Percentiles rank a stretch among this genome's conserved stretches.
phyloP scores from a whole-genome alignment of 2,888 invertebrate genomes.

The Crossocerus cetratus region DNA sequence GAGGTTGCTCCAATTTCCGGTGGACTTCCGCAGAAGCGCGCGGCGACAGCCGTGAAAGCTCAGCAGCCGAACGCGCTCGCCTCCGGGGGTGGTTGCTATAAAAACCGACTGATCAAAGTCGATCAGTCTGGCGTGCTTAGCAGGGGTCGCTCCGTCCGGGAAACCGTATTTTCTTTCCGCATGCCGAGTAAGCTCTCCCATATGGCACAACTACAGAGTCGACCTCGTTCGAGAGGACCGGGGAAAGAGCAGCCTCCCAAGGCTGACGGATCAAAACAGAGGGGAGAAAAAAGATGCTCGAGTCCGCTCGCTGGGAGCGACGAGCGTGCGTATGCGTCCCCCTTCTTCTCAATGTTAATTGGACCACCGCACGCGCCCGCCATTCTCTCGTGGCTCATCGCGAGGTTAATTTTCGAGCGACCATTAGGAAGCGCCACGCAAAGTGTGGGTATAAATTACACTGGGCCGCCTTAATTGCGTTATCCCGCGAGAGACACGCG shows the following conservation, averaged over 20 bases:
- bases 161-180: constrained; percentile 58
- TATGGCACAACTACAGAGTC: constrained; percentile 38
- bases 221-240: constrained; percentile 6
- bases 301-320: neutral
- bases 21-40: constrained; percentile 26
- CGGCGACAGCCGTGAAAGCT: constrained; percentile 52
- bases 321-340: neutral
- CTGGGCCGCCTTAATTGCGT: constrained; percentile 17
- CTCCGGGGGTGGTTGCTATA: constrained; percentile 43
- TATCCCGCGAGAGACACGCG: constrained; percentile 13
- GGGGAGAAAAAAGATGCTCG: neutral
- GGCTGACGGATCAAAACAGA: neutral
- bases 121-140: constrained; percentile 35
- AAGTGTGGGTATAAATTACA: constrained; percentile 27
- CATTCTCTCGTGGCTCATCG: constrained; percentile 14
- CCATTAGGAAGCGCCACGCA: constrained; percentile 29
- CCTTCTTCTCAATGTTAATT: constrained; percentile 38
- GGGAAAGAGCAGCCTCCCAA: neutral
- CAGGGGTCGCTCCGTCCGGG: constrained; percentile 27
- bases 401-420: constrained; percentile 29
- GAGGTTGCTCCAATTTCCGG: constrained; percentile 23
- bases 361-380: constrained; percentile 36
- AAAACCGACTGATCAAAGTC: constrained; percentile 65
- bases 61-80: constrained; percentile 16
- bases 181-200: constrained; percentile 58